Conservation (phyloP, 2,797 vertebrate genomes). For the Sphenodon punctatus region DNA sequence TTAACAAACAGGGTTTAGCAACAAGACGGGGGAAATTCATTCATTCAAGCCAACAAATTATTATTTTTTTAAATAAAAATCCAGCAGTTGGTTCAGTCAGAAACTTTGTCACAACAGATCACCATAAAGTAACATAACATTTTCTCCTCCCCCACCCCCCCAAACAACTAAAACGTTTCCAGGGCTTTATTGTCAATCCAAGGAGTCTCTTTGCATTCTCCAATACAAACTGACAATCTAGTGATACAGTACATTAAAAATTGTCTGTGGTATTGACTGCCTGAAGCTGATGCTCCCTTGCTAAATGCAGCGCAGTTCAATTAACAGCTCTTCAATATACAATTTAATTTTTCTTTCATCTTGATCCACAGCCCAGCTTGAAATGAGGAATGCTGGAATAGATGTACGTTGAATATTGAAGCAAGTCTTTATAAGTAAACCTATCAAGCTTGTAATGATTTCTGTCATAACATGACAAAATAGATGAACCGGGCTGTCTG, state of each 20-base stretch:
- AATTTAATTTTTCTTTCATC: constrained; percentile 89
- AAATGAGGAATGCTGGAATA: constrained; percentile 76
- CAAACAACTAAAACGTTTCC: constrained; percentile 54
- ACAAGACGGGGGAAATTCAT: neutral
- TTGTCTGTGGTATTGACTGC: constrained; percentile 75
- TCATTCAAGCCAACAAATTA: constrained; percentile 12
- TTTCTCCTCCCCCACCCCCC: no score
- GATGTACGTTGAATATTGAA: constrained; percentile 80
- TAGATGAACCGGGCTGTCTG: constrained; percentile 54
- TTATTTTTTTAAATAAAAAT: no score
- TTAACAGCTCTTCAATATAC: constrained; percentile 85
- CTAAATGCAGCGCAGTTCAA: constrained; percentile 84
- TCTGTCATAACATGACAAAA: constrained; percentile 73
- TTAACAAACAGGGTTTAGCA: neutral
- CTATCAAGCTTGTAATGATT: constrained; percentile 80
- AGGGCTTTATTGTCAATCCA: constrained; percentile 51
- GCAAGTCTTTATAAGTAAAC: constrained; percentile 79
- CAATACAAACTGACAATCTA: constrained; percentile 74
- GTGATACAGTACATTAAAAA: constrained; percentile 77
- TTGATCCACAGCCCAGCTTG: constrained; percentile 79
- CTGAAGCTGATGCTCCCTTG: constrained; percentile 73
- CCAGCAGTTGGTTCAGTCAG: neutral
- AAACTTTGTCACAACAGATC: constrained; percentile 22
- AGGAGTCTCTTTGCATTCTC: constrained; percentile 69
- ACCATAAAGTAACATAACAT: neutral